phyloP scores from a whole-genome alignment of 2,888 invertebrate genomes.

The Eristalis pertinax region DNA sequence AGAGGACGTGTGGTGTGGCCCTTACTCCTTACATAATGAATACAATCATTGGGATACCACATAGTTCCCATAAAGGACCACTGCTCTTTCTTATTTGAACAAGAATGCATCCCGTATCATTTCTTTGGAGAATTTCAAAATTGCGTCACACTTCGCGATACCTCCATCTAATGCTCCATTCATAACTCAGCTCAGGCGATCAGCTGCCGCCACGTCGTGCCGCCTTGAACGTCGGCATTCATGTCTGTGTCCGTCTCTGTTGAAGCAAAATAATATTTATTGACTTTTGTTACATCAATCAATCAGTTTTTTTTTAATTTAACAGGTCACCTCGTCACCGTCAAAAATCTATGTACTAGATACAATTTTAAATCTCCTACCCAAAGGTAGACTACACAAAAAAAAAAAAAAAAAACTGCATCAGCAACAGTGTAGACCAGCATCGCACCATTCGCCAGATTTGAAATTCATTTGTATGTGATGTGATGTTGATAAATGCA shows the following conservation, averaged over 20 bases:
- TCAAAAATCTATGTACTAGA: conserved; percentile 48
- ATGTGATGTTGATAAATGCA: conserved; percentile 78
- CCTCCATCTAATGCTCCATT: not conserved
- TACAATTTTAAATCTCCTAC: conserved; percentile 38
- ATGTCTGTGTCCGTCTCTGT: not conserved
- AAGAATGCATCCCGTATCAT: no score
- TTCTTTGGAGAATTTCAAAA: no score
- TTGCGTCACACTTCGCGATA: no score
- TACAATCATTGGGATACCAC: not conserved
- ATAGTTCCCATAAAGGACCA: not conserved
- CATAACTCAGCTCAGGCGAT: not conserved
- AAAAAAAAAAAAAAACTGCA: conserved; percentile 11
- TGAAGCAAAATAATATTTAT: not conserved
- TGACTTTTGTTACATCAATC: conserved; percentile 46
- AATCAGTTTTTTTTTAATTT: conserved; percentile 59
- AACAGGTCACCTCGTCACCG: conserved; percentile 57
- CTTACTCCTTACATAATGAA: no score
- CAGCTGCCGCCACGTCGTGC: not conserved
- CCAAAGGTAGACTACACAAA: not conserved
- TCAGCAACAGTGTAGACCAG: conserved; percentile 14
- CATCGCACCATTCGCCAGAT: conserved; percentile 51
- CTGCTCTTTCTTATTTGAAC: no score
- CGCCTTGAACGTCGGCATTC: not conserved
- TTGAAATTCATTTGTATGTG: conserved; percentile 72
- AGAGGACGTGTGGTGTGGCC: no score